Evolutionary conservation across 1,140 invertebrate species (phyloP).

Genomic region (Drosophila tropicalis): DNA sequence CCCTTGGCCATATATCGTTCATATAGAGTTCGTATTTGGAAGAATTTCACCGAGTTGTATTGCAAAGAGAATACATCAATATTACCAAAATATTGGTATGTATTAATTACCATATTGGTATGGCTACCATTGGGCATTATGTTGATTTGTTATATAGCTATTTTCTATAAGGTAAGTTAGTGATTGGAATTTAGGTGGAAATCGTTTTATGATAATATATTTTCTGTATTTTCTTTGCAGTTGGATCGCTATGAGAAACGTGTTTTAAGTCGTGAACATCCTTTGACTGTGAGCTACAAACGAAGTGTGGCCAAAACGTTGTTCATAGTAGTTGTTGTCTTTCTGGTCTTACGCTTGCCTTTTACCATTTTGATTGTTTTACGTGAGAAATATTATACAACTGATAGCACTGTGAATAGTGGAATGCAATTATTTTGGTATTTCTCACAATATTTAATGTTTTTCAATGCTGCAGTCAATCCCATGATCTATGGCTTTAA

Average conservation of each 20-base stretch:
- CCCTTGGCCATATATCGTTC: constrained; percentile 87
- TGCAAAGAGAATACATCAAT: constrained; percentile 87
- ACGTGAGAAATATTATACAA: constrained; percentile 84
- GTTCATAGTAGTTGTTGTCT: constrained; percentile 87
- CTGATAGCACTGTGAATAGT: constrained; percentile 81
- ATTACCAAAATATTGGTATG: constrained; percentile 89
- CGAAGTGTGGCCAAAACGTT: constrained; percentile 88
- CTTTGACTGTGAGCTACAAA: constrained; percentile 86
- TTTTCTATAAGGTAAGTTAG: constrained; percentile 86
- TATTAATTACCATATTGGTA: constrained; percentile 87
- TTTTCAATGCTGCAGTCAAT: constrained; percentile 89
- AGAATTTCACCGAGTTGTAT: constrained; percentile 87
- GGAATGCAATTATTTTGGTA: constrained; percentile 86
- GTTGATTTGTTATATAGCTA: constrained; percentile 87
- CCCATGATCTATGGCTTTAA: constrained; percentile 90
- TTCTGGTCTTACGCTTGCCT: constrained; percentile 87
- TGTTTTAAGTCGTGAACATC: constrained; percentile 84
- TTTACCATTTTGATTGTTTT: constrained; percentile 88
- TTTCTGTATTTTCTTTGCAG: constrained; percentile 63
- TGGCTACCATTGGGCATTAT: constrained; percentile 89
- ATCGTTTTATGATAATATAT: neutral
- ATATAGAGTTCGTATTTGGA: constrained; percentile 88
- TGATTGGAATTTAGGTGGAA: neutral
- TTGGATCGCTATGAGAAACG: constrained; percentile 86
- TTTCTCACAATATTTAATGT: constrained; percentile 87